Percentiles rank a stretch among this genome's conserved stretches.
Conservation (phyloP, 2,113 vertebrate genomes). For the Myrmecobius fasciatus region DNA sequence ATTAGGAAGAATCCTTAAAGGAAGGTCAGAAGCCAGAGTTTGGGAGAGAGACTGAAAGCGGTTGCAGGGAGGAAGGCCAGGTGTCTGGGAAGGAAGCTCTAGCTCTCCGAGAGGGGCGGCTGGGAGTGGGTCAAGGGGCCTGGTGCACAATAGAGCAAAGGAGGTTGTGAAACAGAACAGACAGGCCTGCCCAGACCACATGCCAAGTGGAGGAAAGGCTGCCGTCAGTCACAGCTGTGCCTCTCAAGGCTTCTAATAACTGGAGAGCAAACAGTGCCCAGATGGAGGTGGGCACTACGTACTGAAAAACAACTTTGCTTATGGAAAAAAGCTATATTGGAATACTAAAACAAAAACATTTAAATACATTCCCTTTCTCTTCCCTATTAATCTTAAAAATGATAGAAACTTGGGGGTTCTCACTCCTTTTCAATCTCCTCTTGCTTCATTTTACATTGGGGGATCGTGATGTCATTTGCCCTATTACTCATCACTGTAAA, state of each 20-base stretch:
- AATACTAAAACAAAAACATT: not conserved
- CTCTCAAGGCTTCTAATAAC: not conserved
- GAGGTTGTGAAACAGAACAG: not conserved
- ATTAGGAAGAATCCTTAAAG: not conserved
- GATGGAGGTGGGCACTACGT: not conserved
- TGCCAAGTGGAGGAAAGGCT: not conserved
- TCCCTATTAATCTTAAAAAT: not conserved
- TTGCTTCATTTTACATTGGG: conserved; percentile 23
- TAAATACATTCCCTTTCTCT: not conserved
- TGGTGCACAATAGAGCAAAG: not conserved
- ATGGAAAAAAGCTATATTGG: not conserved
- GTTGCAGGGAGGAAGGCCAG: not conserved
- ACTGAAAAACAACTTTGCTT: not conserved
- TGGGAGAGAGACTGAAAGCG: not conserved
- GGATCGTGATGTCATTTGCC: conserved; percentile 36
- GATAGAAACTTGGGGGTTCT: not conserved
- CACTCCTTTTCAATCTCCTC: not conserved
- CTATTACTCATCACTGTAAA: conserved; percentile 41
- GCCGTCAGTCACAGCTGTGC: not conserved
- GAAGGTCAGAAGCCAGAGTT: not conserved
- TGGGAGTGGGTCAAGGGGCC: not conserved
- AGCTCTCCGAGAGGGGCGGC: not conserved
- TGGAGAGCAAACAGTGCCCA: not conserved
- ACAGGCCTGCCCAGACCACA: fast-evolving
- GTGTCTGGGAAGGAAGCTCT: not conserved